Percentiles rank a stretch among this genome's conserved stretches.
These are phyloP conservation scores for Drosophila triauraria DNA, from an alignment of 1,140 invertebrate genomes.

Conservation along the genomic window DNA sequence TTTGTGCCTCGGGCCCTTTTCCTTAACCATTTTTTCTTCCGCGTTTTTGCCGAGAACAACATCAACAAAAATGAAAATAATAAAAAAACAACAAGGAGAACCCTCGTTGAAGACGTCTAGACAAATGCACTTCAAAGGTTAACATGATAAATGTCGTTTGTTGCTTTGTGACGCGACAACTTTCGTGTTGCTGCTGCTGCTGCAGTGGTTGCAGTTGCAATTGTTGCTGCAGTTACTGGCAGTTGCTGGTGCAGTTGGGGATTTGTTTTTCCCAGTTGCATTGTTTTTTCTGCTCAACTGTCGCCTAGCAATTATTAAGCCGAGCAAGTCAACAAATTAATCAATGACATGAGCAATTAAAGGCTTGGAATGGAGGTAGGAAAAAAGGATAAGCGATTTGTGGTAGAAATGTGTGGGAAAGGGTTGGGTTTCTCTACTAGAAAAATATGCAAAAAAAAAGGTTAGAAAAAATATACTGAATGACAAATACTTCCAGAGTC, in stretches of 20 bases:
- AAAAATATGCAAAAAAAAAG: neutral
- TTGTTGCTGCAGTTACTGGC: conserved; percentile 26
- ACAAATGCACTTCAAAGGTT: conserved; percentile 84
- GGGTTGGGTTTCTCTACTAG: neutral
- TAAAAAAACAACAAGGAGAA: conserved; percentile 47
- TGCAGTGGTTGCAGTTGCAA: conserved; percentile 48
- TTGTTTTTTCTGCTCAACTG: conserved; percentile 37
- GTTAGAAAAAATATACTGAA: neutral
- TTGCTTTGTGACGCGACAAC: conserved; percentile 76
- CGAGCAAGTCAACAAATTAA: conserved; percentile 75
- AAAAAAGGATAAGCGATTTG: conserved; percentile 6
- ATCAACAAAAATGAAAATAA: conserved; percentile 31
- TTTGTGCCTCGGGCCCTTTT: conserved; percentile 38
- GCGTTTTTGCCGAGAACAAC: conserved; percentile 35
- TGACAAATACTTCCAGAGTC: neutral
- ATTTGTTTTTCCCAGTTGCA: conserved; percentile 46
- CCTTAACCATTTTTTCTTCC: conserved; percentile 34
- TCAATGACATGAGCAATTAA: conserved; percentile 76
- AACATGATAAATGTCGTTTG: conserved; percentile 84
- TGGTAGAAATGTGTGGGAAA: neutral
- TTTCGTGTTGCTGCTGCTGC: conserved; percentile 64
- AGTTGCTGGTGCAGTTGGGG: conserved; percentile 52
- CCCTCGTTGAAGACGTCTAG: conserved; percentile 81
- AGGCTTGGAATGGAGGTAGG: conserved; percentile 8
- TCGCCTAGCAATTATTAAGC: conserved; percentile 66